Evolutionary conservation across 2,797 vertebrate genomes (phyloP).

Genomic region (Galagoides demidoff): DNA sequence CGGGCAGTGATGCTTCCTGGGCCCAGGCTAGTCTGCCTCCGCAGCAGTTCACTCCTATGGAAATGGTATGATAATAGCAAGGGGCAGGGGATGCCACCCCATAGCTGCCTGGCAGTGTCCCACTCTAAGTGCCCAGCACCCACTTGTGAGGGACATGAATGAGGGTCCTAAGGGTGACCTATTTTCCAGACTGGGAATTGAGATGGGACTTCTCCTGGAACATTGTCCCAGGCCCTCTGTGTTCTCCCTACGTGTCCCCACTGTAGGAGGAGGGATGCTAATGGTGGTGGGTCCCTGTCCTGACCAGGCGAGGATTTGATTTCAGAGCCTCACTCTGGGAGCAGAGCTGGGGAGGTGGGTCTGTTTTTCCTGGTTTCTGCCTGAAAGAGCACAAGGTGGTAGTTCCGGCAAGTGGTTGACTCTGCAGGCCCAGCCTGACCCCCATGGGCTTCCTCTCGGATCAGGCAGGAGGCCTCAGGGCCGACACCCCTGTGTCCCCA

Average conservation of each 20-base stretch:
- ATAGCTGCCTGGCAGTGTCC: fast-evolving
- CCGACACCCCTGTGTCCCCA: too few relatives aligned
- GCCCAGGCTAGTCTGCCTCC: fast-evolving
- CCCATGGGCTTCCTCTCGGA: too few relatives aligned
- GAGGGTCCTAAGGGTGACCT: fast-evolving
- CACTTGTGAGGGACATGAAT: fast-evolving
- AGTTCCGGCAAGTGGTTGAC: too few relatives aligned
- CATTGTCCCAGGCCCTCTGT: background rate
- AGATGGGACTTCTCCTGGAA: too few relatives aligned
- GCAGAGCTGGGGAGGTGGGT: fast-evolving
- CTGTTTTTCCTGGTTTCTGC: background rate
- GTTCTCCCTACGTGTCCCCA: fast-evolving
- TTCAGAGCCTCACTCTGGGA: background rate
- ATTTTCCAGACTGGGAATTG: background rate
- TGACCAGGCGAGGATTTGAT: background rate
- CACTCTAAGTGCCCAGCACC: background rate
- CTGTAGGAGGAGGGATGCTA: too few relatives aligned
- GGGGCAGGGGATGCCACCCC: fast-evolving
- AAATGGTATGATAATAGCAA: background rate
- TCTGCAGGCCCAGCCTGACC: too few relatives aligned
- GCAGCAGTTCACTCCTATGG: background rate
- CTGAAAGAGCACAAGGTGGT: fast-evolving
- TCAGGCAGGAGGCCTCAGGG: too few relatives aligned
- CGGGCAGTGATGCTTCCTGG: background rate
- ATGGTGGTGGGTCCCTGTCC: background rate